phyloP scores from a whole-genome alignment of 2,797 vertebrate genomes.

The Enteromius anoplus region DNA sequence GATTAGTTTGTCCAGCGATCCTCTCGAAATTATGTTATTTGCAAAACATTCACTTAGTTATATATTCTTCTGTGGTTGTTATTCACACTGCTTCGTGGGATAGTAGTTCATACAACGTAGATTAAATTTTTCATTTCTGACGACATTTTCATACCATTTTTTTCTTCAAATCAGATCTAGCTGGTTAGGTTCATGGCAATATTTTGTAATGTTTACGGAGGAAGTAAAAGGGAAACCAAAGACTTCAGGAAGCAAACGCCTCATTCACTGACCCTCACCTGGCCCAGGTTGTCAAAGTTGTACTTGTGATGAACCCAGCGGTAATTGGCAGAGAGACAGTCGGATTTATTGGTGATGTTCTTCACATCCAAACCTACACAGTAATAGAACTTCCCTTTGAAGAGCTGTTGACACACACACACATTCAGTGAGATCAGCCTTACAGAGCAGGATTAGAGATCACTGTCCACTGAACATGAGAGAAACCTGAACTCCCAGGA shows the following conservation, averaged over 20 bases:
- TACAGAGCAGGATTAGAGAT: neutral
- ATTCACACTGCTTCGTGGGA: neutral
- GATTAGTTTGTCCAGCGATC: no score
- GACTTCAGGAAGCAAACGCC: no score
- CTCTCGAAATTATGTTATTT: no score
- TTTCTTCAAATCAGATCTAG: neutral
- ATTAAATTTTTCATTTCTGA: neutral
- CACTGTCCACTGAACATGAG: constrained; percentile 18
- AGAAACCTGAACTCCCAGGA: constrained; percentile 86
- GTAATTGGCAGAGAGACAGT: constrained; percentile 89
- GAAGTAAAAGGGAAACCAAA: neutral
- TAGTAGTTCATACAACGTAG: neutral
- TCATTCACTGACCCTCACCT: constrained; percentile 74
- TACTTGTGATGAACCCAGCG: constrained; percentile 98
- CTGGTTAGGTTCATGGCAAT: neutral
- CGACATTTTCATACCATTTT: neutral
- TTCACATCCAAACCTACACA: constrained; percentile 91
- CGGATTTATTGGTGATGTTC: constrained; percentile 94
- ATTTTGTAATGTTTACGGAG: neutral
- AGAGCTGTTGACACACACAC: constrained; percentile 79
- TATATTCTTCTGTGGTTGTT: neutral
- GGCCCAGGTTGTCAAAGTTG: constrained; percentile 97
- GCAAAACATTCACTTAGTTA: neutral
- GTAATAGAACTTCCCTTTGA: constrained; percentile 98
- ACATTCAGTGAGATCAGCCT: constrained; percentile 27